phyloP scores from a whole-genome alignment of 2,888 invertebrate genomes.

The Electrophaes corylata region DNA sequence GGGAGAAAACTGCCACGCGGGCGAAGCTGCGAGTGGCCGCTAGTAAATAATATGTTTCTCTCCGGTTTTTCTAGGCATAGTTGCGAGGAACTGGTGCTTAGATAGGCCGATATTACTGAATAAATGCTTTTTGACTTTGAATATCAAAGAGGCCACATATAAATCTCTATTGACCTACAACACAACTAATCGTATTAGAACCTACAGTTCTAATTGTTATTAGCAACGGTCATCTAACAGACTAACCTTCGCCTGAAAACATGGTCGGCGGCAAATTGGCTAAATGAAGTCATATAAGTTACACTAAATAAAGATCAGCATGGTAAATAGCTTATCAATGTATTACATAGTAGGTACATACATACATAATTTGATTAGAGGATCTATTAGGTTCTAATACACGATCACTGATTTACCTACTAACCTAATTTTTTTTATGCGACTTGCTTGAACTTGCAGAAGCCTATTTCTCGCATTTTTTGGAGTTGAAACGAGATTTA shows the following conservation, averaged over 20 bases:
- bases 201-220: slow-evolving; percentile 13
- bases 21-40: no score
- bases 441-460: no score
- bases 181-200: slow-evolving; percentile 10
- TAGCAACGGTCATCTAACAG: slow-evolving; percentile 31
- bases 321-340: slow-evolving; percentile 22
- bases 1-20: no score
- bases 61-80: no score
- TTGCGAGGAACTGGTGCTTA: no score
- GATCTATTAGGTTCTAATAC: no score
- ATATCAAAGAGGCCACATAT: not conserved
- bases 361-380: slow-evolving; percentile 19
- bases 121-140: no score
- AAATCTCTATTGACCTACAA: slow-evolving; percentile 4
- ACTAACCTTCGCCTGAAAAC: slow-evolving; percentile 29
- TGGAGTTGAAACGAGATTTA: no score
- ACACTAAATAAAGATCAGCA: slow-evolving; percentile 11
- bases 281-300: slow-evolving; percentile 29
- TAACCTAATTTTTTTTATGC: not conserved
- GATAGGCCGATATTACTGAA: no score
- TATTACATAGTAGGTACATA: not conserved
- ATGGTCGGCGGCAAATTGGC: slow-evolving; percentile 30
- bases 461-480: no score
- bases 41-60: no score
- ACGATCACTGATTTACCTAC: not conserved